Percentiles rank a stretch among this genome's conserved stretches.
Evolutionary conservation across 1,140 invertebrate species (phyloP).

Genomic region (Tetraneura akinire): DNA sequence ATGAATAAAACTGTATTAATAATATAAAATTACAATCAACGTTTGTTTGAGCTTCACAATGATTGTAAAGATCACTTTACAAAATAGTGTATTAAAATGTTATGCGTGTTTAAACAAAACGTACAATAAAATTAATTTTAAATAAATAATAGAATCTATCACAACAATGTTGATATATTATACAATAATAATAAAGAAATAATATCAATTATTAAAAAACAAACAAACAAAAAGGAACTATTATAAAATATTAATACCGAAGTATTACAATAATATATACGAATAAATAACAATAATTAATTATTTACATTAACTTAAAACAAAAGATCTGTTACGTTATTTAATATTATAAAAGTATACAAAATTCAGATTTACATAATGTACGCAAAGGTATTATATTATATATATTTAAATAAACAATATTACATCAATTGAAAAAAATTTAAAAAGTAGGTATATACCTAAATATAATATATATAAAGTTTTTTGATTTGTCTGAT

Average conservation of each 20-base stretch:
- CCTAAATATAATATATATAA: background rate
- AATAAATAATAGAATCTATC: constrained; percentile 29
- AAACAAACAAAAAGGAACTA: constrained; percentile 47
- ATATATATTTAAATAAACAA: too few species aligned
- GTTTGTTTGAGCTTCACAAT: background rate
- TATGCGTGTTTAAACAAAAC: constrained; percentile 17
- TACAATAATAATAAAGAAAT: constrained; percentile 9
- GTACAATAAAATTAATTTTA: constrained; percentile 35
- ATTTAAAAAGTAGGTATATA: background rate
- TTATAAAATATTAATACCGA: constrained; percentile 49
- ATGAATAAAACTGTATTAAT: too few species aligned
- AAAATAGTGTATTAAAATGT: background rate
- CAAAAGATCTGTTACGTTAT: background rate
- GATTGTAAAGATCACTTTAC: background rate
- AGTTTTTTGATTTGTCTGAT: too few species aligned
- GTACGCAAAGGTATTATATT: too few species aligned
- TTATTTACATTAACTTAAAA: constrained; percentile 39
- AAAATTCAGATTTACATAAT: background rate
- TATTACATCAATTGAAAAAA: background rate
- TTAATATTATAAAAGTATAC: too few species aligned
- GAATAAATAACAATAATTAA: constrained; percentile 48
- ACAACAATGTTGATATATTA: constrained; percentile 26
- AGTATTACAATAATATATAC: constrained; percentile 35
- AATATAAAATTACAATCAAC: background rate
- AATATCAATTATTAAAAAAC: constrained; percentile 2